These are phyloP conservation scores for Odiellus spinosus DNA, from an alignment of 2,888 invertebrate species.

Conservation along the genomic window DNA sequence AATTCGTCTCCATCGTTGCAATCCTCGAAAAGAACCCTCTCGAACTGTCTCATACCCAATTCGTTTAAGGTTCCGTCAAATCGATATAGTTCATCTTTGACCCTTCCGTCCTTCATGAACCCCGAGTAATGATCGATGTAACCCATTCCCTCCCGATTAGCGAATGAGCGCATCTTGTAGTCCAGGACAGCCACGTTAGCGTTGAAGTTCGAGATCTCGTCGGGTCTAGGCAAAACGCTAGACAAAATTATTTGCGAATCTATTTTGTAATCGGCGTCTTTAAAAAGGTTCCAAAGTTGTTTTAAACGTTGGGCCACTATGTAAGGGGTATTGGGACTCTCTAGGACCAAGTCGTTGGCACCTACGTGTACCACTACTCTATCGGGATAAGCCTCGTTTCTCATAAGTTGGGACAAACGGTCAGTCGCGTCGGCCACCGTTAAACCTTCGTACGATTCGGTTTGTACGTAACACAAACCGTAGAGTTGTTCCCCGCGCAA, in stretches of 20 bases:
- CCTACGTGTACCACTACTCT: constrained; percentile 13
- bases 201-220: constrained; percentile 12
- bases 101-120: constrained; percentile 13
- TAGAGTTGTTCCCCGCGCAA: constrained; percentile 8
- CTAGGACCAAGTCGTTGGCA: constrained; percentile 14
- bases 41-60: constrained; percentile 9
- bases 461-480: constrained; percentile 10
- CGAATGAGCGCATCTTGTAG: constrained; percentile 12
- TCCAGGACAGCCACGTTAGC: constrained; percentile 12
- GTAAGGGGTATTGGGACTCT: constrained; percentile 4
- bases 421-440: constrained; percentile 10
- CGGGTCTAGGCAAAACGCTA: constrained; percentile 12
- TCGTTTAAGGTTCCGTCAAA: constrained; percentile 16
- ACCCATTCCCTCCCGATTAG: constrained; percentile 11
- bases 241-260: constrained; percentile 8
- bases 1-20: background rate
- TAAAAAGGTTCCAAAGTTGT: constrained; percentile 8
- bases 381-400: constrained; percentile 7
- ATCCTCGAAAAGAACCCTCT: constrained; percentile 12
- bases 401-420: constrained; percentile 8
- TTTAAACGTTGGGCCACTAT: constrained; percentile 10
- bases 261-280: constrained; percentile 2
- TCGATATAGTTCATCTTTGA: constrained; percentile 9
- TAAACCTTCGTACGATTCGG: constrained; percentile 13
- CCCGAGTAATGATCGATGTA: constrained; percentile 14